phyloP scores from a whole-genome alignment of 2,888 invertebrate species.

The Brachynemurus nebulosus region DNA sequence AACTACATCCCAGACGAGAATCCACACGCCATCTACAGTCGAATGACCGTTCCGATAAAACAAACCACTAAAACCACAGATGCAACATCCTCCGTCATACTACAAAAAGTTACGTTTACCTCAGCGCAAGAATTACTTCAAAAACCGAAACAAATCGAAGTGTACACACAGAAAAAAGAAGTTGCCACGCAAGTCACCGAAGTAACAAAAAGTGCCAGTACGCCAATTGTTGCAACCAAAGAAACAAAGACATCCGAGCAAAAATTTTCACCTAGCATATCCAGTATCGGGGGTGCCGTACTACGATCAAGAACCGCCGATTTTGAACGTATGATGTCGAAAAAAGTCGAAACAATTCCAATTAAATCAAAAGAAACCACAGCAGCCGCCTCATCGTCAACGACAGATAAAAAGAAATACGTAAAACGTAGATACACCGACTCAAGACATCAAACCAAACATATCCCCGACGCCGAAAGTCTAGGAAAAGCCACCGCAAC shows the following conservation, averaged over 20 bases:
- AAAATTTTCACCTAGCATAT: slow-evolving; percentile 40
- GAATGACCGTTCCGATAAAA: slow-evolving; percentile 14
- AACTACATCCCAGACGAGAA: slow-evolving; percentile 38
- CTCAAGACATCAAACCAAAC: slow-evolving; percentile 42
- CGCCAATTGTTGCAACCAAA: slow-evolving; percentile 15
- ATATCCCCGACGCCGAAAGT: slow-evolving; percentile 35
- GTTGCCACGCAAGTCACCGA: slow-evolving; percentile 20
- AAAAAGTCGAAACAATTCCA: slow-evolving; percentile 37
- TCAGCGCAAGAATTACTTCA: slow-evolving; percentile 43
- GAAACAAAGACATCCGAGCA: slow-evolving; percentile 22
- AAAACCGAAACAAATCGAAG: slow-evolving; percentile 19
- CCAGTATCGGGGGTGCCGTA: slow-evolving; percentile 50
- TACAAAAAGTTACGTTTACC: slow-evolving; percentile 47
- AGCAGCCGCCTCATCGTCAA: slow-evolving; percentile 24
- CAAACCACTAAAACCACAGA: slow-evolving; percentile 22
- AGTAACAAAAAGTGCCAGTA: slow-evolving; percentile 23
- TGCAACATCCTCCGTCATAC: slow-evolving; percentile 26
- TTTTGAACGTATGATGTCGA: slow-evolving; percentile 44
- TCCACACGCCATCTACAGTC: slow-evolving; percentile 14
- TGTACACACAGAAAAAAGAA: slow-evolving; percentile 22
- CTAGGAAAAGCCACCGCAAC: slow-evolving; percentile 20
- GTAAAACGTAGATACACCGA: slow-evolving; percentile 45
- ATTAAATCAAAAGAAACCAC: slow-evolving; percentile 32
- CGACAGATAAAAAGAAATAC: slow-evolving; percentile 42
- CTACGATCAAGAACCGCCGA: slow-evolving; percentile 51